phyloP scores from a whole-genome alignment of 1,140 invertebrate species.

The Lucilia sericata region DNA sequence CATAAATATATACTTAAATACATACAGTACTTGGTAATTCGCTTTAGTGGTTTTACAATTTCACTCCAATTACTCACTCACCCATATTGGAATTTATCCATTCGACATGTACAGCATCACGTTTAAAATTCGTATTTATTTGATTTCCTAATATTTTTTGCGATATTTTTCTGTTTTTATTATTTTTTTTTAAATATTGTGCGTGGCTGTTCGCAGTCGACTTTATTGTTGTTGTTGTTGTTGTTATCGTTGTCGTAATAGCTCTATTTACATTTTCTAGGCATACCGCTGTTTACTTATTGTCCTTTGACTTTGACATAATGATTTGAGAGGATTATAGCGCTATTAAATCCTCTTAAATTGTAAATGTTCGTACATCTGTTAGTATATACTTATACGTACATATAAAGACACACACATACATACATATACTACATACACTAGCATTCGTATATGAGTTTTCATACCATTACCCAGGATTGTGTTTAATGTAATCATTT shows the following conservation, averaged over 20 bases:
- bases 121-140: background rate
- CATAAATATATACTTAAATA: too few species aligned
- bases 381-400: background rate
- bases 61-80: background rate
- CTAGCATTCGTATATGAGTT: background rate
- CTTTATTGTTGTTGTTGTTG: background rate
- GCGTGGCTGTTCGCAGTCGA: background rate
- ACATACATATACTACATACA: background rate
- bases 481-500: constrained; percentile 17
- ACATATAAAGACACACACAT: background rate
- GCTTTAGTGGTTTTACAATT: constrained; percentile 12
- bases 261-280: constrained; percentile 20
- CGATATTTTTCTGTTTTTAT: background rate
- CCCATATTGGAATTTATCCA: constrained; percentile 3
- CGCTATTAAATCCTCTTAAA: constrained; percentile 34
- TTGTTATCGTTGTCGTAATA: background rate
- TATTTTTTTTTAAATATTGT: background rate
- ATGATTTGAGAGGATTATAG: constrained; percentile 37
- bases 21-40: background rate
- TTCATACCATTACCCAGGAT: background rate
- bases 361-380: constrained; percentile 33
- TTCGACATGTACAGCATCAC: constrained; percentile 1
- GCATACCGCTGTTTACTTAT: constrained; percentile 23
- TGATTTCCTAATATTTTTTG: background rate
- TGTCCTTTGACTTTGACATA: constrained; percentile 35